phyloP scores from a whole-genome alignment of 2,888 invertebrate species.

The Cantharis rufa region DNA sequence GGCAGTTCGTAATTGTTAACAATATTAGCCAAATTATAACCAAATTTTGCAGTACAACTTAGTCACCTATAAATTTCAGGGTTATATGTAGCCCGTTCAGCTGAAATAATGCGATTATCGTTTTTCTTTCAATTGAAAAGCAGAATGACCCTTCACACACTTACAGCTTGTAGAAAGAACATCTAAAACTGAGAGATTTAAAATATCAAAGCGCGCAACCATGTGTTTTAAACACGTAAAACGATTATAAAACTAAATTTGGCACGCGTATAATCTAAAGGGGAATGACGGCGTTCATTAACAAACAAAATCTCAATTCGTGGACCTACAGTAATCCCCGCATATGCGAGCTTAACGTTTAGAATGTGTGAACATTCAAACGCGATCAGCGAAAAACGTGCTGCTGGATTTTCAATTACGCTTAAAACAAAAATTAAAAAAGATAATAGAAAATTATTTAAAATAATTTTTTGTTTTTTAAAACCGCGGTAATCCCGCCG shows the following conservation, averaged over 20 bases:
- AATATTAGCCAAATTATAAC: background rate
- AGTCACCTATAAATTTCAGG: background rate
- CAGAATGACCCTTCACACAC: slow-evolving; percentile 22
- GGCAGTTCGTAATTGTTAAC: background rate
- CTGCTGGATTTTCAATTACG: slow-evolving; percentile 22
- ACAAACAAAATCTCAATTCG: slow-evolving; percentile 30
- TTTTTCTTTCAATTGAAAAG: slow-evolving; percentile 20
- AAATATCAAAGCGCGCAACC: slow-evolving; percentile 41
- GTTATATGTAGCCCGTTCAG: background rate
- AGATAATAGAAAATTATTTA: background rate
- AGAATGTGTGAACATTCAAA: slow-evolving; percentile 29
- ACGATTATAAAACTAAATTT: slow-evolving; percentile 43
- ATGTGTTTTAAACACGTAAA: slow-evolving; percentile 43
- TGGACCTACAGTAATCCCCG: slow-evolving; percentile 23
- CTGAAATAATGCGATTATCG: slow-evolving; percentile 25
- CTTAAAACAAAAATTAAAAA: slow-evolving; percentile 2
- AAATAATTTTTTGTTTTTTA: background rate
- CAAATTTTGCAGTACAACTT: background rate
- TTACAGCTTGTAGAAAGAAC: background rate
- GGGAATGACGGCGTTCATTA: slow-evolving; percentile 31
- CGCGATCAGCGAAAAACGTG: slow-evolving; percentile 26
- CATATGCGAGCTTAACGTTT: slow-evolving; percentile 19
- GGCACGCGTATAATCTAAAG: slow-evolving; percentile 42
- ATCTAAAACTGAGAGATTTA: slow-evolving; percentile 28
- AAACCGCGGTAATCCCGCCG: background rate